Evolutionary conservation across 2,797 vertebrate species (phyloP).

Genomic region (Tadarida brasiliensis): DNA sequence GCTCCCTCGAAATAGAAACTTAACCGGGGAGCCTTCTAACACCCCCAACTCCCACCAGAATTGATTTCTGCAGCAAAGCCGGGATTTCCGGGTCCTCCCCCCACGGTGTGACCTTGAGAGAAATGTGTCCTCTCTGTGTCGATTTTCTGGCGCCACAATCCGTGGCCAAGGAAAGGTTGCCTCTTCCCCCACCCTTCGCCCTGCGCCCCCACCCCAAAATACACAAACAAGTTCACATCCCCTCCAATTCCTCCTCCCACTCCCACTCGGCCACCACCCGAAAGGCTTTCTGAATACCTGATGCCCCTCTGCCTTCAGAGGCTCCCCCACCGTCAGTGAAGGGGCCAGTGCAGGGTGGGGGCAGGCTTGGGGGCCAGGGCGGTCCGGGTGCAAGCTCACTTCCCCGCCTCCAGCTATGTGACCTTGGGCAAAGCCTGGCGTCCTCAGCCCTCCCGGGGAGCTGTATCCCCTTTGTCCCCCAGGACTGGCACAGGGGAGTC

Average conservation of each 20-base stretch:
- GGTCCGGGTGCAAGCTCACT: too few relatives aligned
- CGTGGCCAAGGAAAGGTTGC: not conserved
- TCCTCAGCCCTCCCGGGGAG: not conserved
- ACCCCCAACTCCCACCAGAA: not conserved
- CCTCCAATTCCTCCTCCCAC: too few relatives aligned
- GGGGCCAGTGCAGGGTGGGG: not conserved
- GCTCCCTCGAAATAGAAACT: not conserved
- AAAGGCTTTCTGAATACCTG: not conserved
- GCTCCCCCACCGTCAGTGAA: too few relatives aligned
- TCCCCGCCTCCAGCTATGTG: not conserved
- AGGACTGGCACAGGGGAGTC: not conserved
- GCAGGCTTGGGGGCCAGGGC: not conserved
- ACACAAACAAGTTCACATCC: not conserved
- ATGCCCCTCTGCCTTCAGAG: not conserved
- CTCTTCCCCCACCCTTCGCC: not conserved
- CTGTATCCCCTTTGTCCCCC: not conserved
- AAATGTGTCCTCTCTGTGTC: not conserved
- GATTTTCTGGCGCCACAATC: not conserved
- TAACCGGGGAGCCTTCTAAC: not conserved
- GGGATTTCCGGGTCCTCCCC: not conserved
- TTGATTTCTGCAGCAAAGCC: not conserved
- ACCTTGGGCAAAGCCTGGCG: constrained; percentile 39
- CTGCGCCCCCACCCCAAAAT: rapidly evolving
- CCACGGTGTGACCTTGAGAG: constrained; percentile 74
- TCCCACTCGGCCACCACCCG: too few relatives aligned